phyloP scores from a whole-genome alignment of 2,888 invertebrate genomes.

The Copidosoma aretas region DNA sequence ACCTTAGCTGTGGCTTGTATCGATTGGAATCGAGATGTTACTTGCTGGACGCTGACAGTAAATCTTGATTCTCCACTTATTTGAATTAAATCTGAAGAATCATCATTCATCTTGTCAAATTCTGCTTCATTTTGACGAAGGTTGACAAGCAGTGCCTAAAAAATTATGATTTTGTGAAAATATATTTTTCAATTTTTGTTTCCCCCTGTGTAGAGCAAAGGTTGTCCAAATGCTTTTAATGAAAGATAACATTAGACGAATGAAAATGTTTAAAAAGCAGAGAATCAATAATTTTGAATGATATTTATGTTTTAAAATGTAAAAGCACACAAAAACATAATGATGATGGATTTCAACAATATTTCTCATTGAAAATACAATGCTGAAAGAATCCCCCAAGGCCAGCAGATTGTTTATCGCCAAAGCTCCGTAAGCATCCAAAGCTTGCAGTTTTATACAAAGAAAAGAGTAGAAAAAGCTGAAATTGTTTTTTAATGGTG shows the following conservation, averaged over 20 bases:
- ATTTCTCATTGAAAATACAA: slow-evolving; percentile 3
- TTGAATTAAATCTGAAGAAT: slow-evolving; percentile 84
- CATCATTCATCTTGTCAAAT: slow-evolving; percentile 85
- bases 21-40: slow-evolving; percentile 87
- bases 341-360: slow-evolving; percentile 13
- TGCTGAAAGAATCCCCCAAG: slow-evolving; percentile 10
- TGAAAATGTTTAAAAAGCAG: not conserved
- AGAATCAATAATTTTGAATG: slow-evolving; percentile 7
- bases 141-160: slow-evolving; percentile 77
- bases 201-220: not conserved
- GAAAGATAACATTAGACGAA: slow-evolving; percentile 10
- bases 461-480: slow-evolving; percentile 26
- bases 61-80: slow-evolving; percentile 86
- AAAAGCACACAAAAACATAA: slow-evolving; percentile 19
- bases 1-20: slow-evolving; percentile 85
- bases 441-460: slow-evolving; percentile 27
- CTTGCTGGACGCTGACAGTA: slow-evolving; percentile 87
- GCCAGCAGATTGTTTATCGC: slow-evolving; percentile 11
- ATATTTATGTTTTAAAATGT: not conserved
- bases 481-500: slow-evolving; percentile 11
- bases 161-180: slow-evolving; percentile 42
- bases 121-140: slow-evolving; percentile 85
- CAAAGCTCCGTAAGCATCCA: slow-evolving; percentile 19
- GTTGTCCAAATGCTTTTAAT: slow-evolving; percentile 6
- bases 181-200: not conserved